These are phyloP conservation scores for Enteromius radiatus DNA, from an alignment of 2,797 vertebrate genomes.

Conservation along the genomic window DNA sequence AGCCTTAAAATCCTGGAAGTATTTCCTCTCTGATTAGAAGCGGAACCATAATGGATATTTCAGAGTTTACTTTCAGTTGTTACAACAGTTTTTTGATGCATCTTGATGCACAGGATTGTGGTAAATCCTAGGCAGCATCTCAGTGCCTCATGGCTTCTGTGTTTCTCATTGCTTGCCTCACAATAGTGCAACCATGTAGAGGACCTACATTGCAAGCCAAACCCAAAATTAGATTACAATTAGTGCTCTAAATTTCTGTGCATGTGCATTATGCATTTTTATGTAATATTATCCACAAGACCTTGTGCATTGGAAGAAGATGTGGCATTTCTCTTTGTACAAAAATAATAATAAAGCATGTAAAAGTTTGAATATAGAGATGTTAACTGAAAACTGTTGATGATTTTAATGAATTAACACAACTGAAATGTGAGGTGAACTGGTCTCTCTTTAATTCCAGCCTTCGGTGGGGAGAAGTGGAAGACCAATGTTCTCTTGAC, in stretches of 20 bases:
- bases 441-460: constrained; percentile 50
- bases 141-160: neutral
- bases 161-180: neutral
- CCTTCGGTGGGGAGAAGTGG: constrained; percentile 92
- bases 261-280: neutral
- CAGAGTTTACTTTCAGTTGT: neutral
- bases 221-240: neutral
- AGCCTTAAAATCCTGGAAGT: too few species aligned
- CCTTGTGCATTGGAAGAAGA: neutral
- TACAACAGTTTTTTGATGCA: neutral
- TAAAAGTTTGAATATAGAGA: neutral
- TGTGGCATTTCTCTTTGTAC: neutral
- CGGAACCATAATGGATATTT: neutral
- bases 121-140: neutral
- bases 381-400: neutral
- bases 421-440: neutral
- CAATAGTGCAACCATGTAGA: neutral
- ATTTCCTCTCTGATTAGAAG: neutral
- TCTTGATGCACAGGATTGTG: neutral
- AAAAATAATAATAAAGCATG: neutral
- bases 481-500: constrained; percentile 94
- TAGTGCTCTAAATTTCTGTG: neutral
- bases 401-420: neutral
- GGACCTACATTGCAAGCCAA: neutral
- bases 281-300: neutral